These are phyloP conservation scores for Chydorus sphaericus DNA, from an alignment of 2,888 invertebrate species.

Conservation along the genomic window DNA sequence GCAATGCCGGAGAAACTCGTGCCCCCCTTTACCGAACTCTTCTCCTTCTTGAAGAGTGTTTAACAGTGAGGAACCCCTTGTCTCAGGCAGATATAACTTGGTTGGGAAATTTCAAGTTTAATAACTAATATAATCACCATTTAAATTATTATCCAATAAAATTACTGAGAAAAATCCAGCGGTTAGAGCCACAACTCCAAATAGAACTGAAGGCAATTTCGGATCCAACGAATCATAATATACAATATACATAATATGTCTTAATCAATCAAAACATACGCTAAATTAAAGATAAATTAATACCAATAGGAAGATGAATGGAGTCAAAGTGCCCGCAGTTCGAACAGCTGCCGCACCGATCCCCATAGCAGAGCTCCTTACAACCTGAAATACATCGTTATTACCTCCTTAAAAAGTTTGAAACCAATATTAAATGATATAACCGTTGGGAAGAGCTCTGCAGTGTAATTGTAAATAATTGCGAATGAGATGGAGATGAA, in stretches of 20 bases:
- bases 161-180: slow-evolving; percentile 59
- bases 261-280: no score
- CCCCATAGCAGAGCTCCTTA: slow-evolving; percentile 68
- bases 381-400: no score
- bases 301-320: slow-evolving; percentile 51
- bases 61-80: slow-evolving; percentile 68
- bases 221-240: slow-evolving; percentile 54
- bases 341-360: slow-evolving; percentile 74
- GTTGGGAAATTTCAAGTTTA: slow-evolving; percentile 41
- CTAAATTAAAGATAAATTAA: no score
- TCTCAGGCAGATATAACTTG: slow-evolving; percentile 56
- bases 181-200: slow-evolving; percentile 54
- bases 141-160: slow-evolving; percentile 20
- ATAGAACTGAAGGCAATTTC: slow-evolving; percentile 58
- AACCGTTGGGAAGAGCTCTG: slow-evolving; percentile 64
- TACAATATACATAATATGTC: no score
- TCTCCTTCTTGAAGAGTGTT: slow-evolving; percentile 70
- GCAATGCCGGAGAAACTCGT: slow-evolving; percentile 5
- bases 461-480: slow-evolving; percentile 72
- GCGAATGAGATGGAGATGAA: slow-evolving; percentile 74
- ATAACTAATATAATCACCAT: background rate
- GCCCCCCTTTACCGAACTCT: slow-evolving; percentile 43
- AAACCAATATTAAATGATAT: no score
- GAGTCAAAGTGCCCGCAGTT: slow-evolving; percentile 63
- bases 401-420: no score